Conservation (phyloP, 2,113 vertebrate genomes). For the Forbesichthys papilliferus region DNA sequence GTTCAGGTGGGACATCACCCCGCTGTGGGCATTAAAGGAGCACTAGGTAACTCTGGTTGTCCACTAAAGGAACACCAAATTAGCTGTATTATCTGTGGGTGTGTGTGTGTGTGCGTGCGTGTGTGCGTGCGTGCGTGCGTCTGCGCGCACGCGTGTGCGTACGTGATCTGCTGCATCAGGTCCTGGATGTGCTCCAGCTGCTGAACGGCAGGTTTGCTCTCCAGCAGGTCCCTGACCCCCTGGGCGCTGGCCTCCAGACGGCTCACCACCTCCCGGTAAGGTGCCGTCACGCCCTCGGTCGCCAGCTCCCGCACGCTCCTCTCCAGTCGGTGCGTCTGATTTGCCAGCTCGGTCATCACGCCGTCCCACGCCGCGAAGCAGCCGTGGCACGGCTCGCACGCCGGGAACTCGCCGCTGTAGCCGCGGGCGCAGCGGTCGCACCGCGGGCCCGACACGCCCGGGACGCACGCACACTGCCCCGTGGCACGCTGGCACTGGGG, state of each 20-base stretch:
- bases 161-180: slow-evolving; percentile 88
- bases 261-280: slow-evolving; percentile 81
- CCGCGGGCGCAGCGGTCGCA: slow-evolving; percentile 90
- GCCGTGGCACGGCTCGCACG: slow-evolving; percentile 86
- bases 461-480: slow-evolving; percentile 85
- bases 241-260: slow-evolving; percentile 81
- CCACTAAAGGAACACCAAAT: no score
- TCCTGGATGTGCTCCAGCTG: slow-evolving; percentile 82
- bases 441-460: slow-evolving; percentile 80
- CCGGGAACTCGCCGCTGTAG: slow-evolving; percentile 85
- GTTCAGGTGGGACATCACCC: slow-evolving; percentile 81
- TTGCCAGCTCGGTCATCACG: slow-evolving; percentile 83
- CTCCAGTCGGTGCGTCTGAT: slow-evolving; percentile 83
- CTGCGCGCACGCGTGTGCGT: slow-evolving; percentile 48
- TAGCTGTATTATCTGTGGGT: no score
- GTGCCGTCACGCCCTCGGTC: slow-evolving; percentile 83
- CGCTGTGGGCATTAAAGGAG: slow-evolving; percentile 64
- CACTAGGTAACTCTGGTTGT: neutral
- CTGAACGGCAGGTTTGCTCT: slow-evolving; percentile 81
- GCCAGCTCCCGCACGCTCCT: slow-evolving; percentile 82
- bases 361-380: slow-evolving; percentile 90
- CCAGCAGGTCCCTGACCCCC: slow-evolving; percentile 82
- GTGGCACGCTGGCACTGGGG: slow-evolving; percentile 85
- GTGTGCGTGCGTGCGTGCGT: slow-evolving; percentile 74
- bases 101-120: neutral